These are phyloP conservation scores for Tauraco hartlaubi DNA, from an alignment of 2,797 vertebrate genomes.

Conservation along the genomic window DNA sequence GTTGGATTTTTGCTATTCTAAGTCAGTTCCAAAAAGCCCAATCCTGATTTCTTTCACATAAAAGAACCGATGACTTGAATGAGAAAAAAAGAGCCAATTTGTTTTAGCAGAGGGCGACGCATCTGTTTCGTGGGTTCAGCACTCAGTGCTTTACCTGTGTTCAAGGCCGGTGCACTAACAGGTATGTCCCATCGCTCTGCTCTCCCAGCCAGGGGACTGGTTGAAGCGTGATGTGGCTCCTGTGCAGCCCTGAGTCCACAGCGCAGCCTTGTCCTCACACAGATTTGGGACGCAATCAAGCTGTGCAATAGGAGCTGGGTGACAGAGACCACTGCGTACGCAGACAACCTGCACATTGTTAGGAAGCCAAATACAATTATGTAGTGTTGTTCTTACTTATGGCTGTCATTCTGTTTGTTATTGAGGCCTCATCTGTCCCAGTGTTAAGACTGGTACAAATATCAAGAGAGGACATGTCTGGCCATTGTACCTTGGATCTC, in stretches of 20 bases:
- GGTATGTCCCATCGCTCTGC: neutral
- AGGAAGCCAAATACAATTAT: neutral
- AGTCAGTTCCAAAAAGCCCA: neutral
- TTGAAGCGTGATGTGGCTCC: rapidly evolving
- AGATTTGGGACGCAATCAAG: neutral
- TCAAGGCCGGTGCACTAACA: neutral
- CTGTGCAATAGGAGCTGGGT: neutral
- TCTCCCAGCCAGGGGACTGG: neutral
- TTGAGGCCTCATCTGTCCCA: neutral
- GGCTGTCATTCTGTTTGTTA: neutral
- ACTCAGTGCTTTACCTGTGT: neutral
- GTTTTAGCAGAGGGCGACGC: neutral
- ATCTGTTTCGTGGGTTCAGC: neutral
- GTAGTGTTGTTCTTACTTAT: neutral
- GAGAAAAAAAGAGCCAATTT: neutral
- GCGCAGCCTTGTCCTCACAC: neutral
- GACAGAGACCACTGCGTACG: neutral
- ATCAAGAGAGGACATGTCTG: neutral
- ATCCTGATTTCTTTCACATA: neutral
- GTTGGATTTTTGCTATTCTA: neutral
- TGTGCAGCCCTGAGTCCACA: neutral
- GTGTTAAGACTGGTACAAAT: neutral
- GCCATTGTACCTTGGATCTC: neutral
- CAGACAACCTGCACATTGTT: neutral
- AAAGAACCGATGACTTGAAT: neutral